Percentiles rank a stretch among this genome's conserved stretches.
These are phyloP conservation scores for Spheniscus humboldti DNA, from an alignment of 2,797 vertebrate species.

Conservation along the genomic window DNA sequence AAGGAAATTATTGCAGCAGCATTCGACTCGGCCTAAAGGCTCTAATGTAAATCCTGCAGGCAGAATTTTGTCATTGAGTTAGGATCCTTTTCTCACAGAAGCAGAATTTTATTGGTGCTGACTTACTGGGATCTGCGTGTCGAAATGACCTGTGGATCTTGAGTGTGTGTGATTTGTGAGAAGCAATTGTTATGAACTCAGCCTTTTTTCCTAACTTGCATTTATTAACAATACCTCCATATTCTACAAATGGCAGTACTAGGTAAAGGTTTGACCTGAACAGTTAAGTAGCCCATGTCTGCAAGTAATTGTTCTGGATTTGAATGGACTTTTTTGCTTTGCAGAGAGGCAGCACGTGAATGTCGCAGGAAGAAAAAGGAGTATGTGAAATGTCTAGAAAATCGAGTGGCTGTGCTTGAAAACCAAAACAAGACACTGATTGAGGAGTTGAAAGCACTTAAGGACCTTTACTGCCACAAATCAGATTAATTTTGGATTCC, in stretches of 20 bases:
- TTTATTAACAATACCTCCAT: background rate
- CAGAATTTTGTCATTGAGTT: background rate
- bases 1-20: background rate
- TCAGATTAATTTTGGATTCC: slow-evolving; percentile 88
- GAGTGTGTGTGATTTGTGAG: background rate
- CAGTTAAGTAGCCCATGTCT: background rate
- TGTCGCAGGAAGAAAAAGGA: slow-evolving; percentile 99
- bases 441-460: slow-evolving; percentile 99
- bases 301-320: background rate
- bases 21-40: background rate
- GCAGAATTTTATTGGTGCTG: background rate
- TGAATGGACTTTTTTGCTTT: slow-evolving; percentile 58
- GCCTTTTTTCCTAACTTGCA: background rate
- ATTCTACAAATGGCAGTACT: background rate
- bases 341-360: slow-evolving; percentile 96
- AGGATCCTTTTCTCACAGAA: background rate
- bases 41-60: background rate
- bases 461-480: slow-evolving; percentile 99
- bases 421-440: slow-evolving; percentile 99
- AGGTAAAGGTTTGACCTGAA: background rate
- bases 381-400: slow-evolving; percentile 99
- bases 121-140: background rate
- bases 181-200: background rate
- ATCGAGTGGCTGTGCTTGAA: slow-evolving; percentile 98
- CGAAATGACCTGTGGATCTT: background rate